Percentiles rank a stretch among this genome's conserved stretches.
These are phyloP conservation scores for Rhinoraja longicauda DNA, from an alignment of 2,797 vertebrate genomes.

Conservation along the genomic window DNA sequence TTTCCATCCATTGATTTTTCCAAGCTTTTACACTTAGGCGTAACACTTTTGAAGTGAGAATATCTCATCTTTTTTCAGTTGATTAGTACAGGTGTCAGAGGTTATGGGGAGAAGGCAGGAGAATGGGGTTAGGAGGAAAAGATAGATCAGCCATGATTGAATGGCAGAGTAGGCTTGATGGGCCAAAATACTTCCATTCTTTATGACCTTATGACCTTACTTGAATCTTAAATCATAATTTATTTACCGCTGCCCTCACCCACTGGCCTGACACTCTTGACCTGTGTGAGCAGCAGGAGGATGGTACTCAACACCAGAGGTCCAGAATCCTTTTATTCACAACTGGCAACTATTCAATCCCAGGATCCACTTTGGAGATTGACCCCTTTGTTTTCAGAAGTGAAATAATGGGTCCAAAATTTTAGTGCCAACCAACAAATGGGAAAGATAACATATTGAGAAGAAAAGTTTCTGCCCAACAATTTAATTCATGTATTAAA, in stretches of 20 bases:
- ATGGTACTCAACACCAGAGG: background rate
- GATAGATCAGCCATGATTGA: no score
- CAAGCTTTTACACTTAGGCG: background rate
- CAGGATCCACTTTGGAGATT: background rate
- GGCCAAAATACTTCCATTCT: no score
- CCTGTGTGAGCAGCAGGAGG: background rate
- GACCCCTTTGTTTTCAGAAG: background rate
- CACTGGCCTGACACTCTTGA: background rate
- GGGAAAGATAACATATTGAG: no score
- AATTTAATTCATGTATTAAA: background rate
- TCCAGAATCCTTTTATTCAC: background rate
- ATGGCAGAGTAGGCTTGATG: no score
- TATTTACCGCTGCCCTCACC: background rate
- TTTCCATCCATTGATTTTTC: background rate
- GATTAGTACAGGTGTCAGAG: no score
- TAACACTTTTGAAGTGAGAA: background rate
- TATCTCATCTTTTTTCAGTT: background rate
- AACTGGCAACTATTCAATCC: background rate
- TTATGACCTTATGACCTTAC: background rate
- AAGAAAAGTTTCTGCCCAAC: background rate
- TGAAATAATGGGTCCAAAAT: background rate
- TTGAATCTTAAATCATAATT: background rate
- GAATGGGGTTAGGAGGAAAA: no score
- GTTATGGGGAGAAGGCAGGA: no score
- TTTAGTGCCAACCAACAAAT: background rate